Conservation (phyloP, 1,140 invertebrate genomes). For the Varroa destructor region DNA sequence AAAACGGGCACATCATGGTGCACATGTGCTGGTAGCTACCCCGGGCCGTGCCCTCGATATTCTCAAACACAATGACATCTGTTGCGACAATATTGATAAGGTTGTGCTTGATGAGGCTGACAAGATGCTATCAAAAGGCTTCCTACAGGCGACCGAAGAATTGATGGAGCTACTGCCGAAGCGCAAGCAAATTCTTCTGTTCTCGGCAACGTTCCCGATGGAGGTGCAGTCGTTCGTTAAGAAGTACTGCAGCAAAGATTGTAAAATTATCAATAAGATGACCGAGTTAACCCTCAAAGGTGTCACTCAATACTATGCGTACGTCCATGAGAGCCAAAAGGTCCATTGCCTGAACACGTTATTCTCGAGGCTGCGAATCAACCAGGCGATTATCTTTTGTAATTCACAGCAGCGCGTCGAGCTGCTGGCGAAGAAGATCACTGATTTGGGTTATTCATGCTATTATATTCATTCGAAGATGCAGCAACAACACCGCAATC, state of each 20-base stretch:
- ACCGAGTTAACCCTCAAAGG: constrained; percentile 97
- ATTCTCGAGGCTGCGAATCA: constrained; percentile 99
- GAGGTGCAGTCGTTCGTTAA: constrained; percentile 98
- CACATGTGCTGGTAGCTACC: constrained; percentile 97
- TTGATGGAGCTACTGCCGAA: constrained; percentile 83
- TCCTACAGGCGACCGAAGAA: constrained; percentile 94
- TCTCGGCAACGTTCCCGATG: constrained; percentile 96
- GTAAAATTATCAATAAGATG: constrained; percentile 99
- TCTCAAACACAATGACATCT: constrained; percentile 95
- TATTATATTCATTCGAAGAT: constrained; percentile 99
- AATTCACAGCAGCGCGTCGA: constrained; percentile 98
- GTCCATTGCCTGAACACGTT: constrained; percentile 99
- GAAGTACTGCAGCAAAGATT: constrained; percentile 86
- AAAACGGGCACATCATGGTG: constrained; percentile 97
- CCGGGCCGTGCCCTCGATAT: constrained; percentile 97
- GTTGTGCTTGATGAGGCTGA: constrained; percentile 97
- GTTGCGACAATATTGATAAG: constrained; percentile 88
- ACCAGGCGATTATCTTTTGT: constrained; percentile 99
- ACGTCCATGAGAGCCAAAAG: constrained; percentile 99
- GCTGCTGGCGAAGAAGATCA: constrained; percentile 96
- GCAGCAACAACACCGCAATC: constrained; percentile 92
- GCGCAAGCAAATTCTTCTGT: constrained; percentile 92
- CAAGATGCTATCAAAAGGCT: constrained; percentile 96
- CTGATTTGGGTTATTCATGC: constrained; percentile 96
- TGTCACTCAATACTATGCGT: constrained; percentile 99